A percentile compares a stretch with the other conserved stretches of the same genome.
These are phyloP conservation scores for Actinia equina DNA, from an alignment of 64 coral and sea anemone species.

Conservation along the genomic window DNA sequence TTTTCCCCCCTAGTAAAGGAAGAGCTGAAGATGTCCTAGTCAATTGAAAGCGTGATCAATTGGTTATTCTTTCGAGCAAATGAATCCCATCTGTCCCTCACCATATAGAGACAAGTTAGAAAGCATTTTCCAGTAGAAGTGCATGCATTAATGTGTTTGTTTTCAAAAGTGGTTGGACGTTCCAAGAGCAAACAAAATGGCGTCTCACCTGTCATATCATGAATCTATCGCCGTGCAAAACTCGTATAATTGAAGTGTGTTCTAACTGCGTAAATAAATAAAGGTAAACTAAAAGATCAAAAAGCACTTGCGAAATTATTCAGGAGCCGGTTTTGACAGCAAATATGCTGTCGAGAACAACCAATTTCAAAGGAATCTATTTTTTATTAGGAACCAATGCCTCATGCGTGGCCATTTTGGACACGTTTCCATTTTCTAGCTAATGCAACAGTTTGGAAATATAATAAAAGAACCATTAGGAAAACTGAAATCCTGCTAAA, in stretches of 20 bases:
- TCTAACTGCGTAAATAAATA: not conserved
- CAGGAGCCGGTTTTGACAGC: not conserved
- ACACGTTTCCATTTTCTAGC: no score
- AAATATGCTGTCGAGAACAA: not conserved
- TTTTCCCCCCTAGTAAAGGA: not conserved
- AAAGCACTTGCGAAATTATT: not conserved
- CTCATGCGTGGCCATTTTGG: no score
- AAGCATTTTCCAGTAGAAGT: not conserved
- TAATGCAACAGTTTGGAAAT: no score
- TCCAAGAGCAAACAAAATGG: not conserved
- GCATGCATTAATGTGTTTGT: slow-evolving; percentile 10
- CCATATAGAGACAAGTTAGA: not conserved
- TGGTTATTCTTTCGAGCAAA: not conserved
- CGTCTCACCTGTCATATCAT: not conserved
- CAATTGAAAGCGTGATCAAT: not conserved
- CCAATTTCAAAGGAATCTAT: no score
- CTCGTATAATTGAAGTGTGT: not conserved
- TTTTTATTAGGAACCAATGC: no score
- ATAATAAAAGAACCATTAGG: no score
- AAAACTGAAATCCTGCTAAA: no score
- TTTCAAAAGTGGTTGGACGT: not conserved
- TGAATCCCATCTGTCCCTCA: not conserved
- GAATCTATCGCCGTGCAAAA: not conserved
- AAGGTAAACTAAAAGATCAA: not conserved
- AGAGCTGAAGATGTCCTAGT: not conserved